Base-by-base conservation (phyloP, 2,113 vertebrate species). In the Rhinogobius similis region DNA sequence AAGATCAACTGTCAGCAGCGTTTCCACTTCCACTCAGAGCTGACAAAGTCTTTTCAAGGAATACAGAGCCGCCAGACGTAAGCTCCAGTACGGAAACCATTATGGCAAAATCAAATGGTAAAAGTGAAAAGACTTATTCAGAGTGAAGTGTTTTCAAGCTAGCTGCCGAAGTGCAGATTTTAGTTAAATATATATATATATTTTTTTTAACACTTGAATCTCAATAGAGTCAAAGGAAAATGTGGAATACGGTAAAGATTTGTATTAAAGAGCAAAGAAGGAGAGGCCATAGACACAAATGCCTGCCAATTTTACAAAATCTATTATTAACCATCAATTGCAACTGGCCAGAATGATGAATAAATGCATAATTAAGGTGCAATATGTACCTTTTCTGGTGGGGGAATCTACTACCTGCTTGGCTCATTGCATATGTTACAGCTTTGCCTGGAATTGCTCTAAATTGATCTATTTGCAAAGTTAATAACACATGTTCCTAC, bases 1-100 rank as follows among this genome's bases (percentile, higher is more conserved):
- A 75, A 52, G 43, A 77, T 88, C 82, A 77, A 38, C 71, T 75
- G 78, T 82, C 81, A 78, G 69, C 53, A 24, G 26, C 2, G 63
- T 29, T 73, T 72, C 76, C 69, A 75, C 75, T 55, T 65, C 56
- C 41, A 36, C 55, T 0, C 20, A 46, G 43, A 65, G 70, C 59
- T 64, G 70, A 77, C 76, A 44, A 32, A 67, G 63, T 24, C 46
- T 81, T 23, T 59, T 52, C 9, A 56, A 76, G 26, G 84, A 77
- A 78, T 63, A 68, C 53, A 48, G 55, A 78, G 65, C 39, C 70
- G 38, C 36, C 52, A 20, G 9, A 61, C 32, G 9, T 36, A 36
- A 36, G 0, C 3, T 20, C 10, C 27, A n/a, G 18, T 8, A 4
- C 62, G 59, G 38, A 61, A 14, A 12, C 62, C 44, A 62, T 24